Percentiles rank a stretch among this genome's conserved stretches.
phyloP scores from a whole-genome alignment of 2,888 invertebrate species.

The Augochlorella aurata region DNA sequence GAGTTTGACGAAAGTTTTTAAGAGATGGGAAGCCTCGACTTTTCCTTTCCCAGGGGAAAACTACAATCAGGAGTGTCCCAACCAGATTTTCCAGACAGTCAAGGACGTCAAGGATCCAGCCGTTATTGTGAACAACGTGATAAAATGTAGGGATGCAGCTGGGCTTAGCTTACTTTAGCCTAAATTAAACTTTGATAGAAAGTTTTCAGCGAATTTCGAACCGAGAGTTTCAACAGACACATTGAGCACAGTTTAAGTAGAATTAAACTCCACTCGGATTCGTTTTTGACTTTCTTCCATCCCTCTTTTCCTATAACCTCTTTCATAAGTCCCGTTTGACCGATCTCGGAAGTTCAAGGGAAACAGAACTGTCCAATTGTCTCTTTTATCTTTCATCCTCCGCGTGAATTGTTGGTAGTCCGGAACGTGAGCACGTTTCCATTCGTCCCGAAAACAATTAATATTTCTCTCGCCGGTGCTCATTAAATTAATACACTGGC shows the following conservation, averaged over 20 bases:
- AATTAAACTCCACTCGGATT: constrained; percentile 55
- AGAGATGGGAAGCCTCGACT: neutral
- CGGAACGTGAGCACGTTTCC: neutral
- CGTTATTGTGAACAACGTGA: constrained; percentile 7
- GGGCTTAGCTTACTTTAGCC: constrained; percentile 14
- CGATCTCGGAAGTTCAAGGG: constrained; percentile 7
- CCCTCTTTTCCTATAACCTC: neutral
- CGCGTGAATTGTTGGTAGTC: neutral
- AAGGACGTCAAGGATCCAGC: too few relatives aligned
- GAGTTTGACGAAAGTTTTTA: neutral
- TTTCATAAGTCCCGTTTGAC: constrained; percentile 15
- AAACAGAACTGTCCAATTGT: constrained; percentile 9
- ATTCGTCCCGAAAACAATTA: constrained; percentile 37
- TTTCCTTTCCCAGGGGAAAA: neutral
- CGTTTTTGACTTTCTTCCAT: constrained; percentile 8
- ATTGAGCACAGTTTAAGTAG: constrained; percentile 49
- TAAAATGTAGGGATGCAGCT: constrained; percentile 8
- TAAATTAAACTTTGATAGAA: constrained; percentile 52
- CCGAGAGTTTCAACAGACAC: constrained; percentile 22
- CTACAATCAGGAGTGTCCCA: neutral
- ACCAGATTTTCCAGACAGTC: neutral
- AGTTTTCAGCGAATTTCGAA: constrained; percentile 37
- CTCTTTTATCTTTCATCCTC: neutral
- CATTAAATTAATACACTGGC: constrained; percentile 46
- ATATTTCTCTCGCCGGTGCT: constrained; percentile 25